Conservation (phyloP, 2,113 vertebrate genomes). For the Oreochromis tanganicae region DNA sequence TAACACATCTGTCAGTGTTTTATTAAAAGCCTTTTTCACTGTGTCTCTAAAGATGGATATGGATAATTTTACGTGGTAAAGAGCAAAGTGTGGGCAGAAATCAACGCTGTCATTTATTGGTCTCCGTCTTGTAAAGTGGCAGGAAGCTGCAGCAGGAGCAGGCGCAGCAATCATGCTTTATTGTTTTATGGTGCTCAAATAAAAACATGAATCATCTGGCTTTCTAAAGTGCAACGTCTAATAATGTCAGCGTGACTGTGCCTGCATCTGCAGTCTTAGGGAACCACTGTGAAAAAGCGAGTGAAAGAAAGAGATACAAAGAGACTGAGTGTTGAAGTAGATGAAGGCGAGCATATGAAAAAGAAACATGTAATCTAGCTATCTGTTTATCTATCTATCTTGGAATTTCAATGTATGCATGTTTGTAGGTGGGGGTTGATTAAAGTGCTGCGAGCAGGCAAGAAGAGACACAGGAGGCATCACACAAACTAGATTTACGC, state of each 20-base stretch:
- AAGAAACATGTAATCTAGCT: background rate
- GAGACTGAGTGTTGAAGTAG: background rate
- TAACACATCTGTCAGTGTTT: conserved; percentile 21
- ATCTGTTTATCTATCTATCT: background rate
- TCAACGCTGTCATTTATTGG: conserved; percentile 68
- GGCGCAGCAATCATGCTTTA: conserved; percentile 52
- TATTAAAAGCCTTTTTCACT: conserved; percentile 22
- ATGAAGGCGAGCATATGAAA: background rate
- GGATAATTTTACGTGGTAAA: conserved; percentile 30
- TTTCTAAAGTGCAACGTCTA: conserved; percentile 62
- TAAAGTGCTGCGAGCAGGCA: conserved; percentile 41
- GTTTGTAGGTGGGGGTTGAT: conserved; percentile 47
- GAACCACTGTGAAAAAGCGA: background rate
- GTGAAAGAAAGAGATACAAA: background rate
- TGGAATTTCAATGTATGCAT: background rate
- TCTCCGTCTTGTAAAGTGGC: conserved; percentile 31
- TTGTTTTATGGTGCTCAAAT: conserved; percentile 72
- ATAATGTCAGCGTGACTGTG: conserved; percentile 55
- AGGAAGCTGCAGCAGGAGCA: conserved; percentile 28
- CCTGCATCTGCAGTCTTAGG: conserved; percentile 47
- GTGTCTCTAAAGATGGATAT: conserved; percentile 26
- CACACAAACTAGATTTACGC: conserved; percentile 41
- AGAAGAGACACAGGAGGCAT: background rate
- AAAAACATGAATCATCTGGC: conserved; percentile 67
- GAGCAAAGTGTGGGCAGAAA: conserved; percentile 44